Evolutionary conservation across 2,888 invertebrate species (phyloP).

Genomic region (Strigamia crassipes): DNA sequence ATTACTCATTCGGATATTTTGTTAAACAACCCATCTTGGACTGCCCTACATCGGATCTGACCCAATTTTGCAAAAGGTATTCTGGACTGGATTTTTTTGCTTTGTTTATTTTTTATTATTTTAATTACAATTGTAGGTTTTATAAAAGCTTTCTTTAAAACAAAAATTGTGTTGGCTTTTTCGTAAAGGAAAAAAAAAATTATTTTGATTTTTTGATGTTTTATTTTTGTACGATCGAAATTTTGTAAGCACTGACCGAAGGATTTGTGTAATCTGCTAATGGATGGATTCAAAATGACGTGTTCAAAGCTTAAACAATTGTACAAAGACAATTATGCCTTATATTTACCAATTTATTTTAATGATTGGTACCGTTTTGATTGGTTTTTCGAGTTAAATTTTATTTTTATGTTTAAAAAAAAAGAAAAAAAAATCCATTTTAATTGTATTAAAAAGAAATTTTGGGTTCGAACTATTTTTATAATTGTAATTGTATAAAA

Average conservation of each 20-base stretch:
- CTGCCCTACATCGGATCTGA: slow-evolving; percentile 30
- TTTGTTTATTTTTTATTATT: background rate
- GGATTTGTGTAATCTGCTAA: background rate
- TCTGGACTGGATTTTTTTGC: slow-evolving; percentile 12
- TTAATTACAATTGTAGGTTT: background rate
- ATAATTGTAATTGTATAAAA: background rate
- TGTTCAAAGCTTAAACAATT: background rate
- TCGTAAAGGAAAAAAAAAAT: background rate
- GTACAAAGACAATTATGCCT: background rate
- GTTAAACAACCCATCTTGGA: background rate
- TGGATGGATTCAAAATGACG: background rate
- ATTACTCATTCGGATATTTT: slow-evolving; percentile 5
- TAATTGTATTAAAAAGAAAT: background rate
- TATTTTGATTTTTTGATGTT: background rate
- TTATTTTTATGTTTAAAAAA: background rate
- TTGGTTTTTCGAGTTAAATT: background rate
- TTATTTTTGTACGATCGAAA: background rate
- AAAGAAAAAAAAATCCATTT: background rate
- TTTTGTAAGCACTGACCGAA: background rate
- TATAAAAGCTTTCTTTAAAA: background rate
- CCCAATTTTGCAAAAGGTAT: slow-evolving; percentile 30
- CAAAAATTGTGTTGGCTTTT: background rate
- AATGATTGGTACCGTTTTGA: background rate
- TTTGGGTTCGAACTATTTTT: background rate
- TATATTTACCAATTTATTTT: background rate